Evolutionary conservation across 92 coral and sea anemone species (phyloP).

Genomic region (Pocillopora meandrina): DNA sequence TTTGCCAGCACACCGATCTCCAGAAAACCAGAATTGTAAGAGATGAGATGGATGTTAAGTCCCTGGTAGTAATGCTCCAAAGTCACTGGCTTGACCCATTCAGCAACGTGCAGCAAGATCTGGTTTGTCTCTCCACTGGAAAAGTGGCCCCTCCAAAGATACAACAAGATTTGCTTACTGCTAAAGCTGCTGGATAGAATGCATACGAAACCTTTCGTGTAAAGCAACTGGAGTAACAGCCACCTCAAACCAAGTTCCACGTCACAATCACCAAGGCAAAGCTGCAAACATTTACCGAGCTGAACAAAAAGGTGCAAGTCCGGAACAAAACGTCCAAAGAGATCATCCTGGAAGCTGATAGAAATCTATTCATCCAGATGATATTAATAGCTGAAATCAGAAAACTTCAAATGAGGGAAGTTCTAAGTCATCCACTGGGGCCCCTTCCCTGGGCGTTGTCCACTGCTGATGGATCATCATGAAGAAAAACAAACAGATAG

Average conservation of each 20-base stretch:
- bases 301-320: constrained; percentile 39
- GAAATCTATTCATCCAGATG: constrained; percentile 41
- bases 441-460: constrained; percentile 52
- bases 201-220: no score
- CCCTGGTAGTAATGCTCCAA: constrained; percentile 15
- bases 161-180: no score
- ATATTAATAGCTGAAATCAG: constrained; percentile 49
- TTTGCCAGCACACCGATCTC: constrained; percentile 23
- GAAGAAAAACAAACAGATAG: no score
- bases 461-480: no score
- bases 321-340: constrained; percentile 17
- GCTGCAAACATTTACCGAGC: neutral
- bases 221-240: no score
- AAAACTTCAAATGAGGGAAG: constrained; percentile 50
- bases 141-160: no score
- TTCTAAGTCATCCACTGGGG: constrained; percentile 58
- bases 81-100: neutral
- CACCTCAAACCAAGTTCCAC: neutral
- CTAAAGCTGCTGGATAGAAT: no score
- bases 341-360: constrained; percentile 40
- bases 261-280: neutral
- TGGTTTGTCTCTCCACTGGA: no score
- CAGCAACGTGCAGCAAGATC: neutral
- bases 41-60: neutral
- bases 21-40: neutral